A percentile compares a stretch with the other conserved stretches of the same genome.
Evolutionary conservation across 1,140 invertebrate genomes (phyloP).

Genomic region (Bombyx mandarina): DNA sequence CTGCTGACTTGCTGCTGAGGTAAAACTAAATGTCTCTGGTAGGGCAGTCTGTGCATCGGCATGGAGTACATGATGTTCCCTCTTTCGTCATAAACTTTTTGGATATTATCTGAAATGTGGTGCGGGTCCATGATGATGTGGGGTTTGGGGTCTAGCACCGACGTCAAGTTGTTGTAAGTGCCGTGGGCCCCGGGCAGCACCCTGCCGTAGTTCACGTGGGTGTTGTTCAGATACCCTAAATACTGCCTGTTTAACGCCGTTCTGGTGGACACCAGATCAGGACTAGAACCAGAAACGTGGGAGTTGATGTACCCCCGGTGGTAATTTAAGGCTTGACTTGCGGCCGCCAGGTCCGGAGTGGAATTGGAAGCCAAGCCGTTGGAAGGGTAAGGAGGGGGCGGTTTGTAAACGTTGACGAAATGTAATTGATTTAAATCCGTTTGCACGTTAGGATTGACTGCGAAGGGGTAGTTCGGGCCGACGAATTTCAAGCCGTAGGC

Average conservation of each 20-base stretch:
- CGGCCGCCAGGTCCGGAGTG: conserved; percentile 84
- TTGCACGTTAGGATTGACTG: conserved; percentile 54
- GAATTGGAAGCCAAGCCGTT: conserved; percentile 81
- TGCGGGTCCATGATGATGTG: conserved; percentile 61
- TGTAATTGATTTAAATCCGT: conserved; percentile 64
- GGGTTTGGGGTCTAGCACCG: conserved; percentile 56
- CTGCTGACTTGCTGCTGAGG: conserved; percentile 58
- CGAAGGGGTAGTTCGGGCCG: conserved; percentile 46
- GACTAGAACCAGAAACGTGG: conserved; percentile 81
- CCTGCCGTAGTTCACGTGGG: conserved; percentile 33
- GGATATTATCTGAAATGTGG: conserved; percentile 72
- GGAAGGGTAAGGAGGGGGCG: conserved; percentile 86
- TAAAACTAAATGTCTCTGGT: conserved; percentile 63
- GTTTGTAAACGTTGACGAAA: conserved; percentile 82
- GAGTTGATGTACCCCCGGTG: conserved; percentile 71
- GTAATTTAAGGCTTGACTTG: conserved; percentile 69
- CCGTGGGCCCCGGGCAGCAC: conserved; percentile 72
- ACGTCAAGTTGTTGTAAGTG: conserved; percentile 78
- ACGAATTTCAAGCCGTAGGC: conserved; percentile 44
- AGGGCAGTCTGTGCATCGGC: conserved; percentile 69
- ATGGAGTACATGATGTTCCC: conserved; percentile 74
- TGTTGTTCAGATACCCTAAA: conserved; percentile 57
- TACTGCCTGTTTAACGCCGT: conserved; percentile 73
- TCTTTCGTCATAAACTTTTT: conserved; percentile 73
- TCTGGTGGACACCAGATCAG: conserved; percentile 81